Base-by-base conservation (phyloP, 2,113 vertebrate genomes). In the Embiotoca jacksoni region DNA sequence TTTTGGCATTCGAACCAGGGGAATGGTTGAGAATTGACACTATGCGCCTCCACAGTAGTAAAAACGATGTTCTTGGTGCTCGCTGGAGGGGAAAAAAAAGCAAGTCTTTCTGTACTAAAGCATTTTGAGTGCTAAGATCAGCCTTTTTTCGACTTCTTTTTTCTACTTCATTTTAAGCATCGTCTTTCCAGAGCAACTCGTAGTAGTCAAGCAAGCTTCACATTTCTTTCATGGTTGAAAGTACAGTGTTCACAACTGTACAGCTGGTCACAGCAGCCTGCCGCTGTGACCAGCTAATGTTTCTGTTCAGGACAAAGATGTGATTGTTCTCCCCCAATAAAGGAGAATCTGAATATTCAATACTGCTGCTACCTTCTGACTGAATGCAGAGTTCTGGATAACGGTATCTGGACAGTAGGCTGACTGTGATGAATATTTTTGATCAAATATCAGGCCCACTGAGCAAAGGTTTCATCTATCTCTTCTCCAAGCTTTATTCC, bases 1-100 rank as follows among this genome's bases (percentile, higher is more conserved):
- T 86, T 86, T 81, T 82, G 63, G 58, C 30, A 56, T 58, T 79
- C 15, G 68, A 88, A 71, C 52, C 71, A 63, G 39, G 33, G 11
- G 69, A 78, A 64, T 32, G 41, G 65, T 41, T 67, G 53, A 79
- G 47, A 78, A 83, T 65, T 35, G 9, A 75, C 72, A 77, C 37
- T 5, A 46, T 30, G 69, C n/a, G 69, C 80, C 80, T 75, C 70
- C 87, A 82, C 78, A 81, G 41, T 23, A 75, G 50, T 33, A 56
- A 35, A 59, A 66, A 53, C 5, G 62, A 39, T 55, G 15, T 46
- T 69, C 47, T 62, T 49, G 49, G 33, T 72, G 75, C 72, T 75
- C 39, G 53, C 49, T 85, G 67, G 70, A 67, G 44, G 36, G 47
- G 63, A 50, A 37, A 69, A 60, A 65, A 52, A 56, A 41, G 55